Evolutionary conservation across 2,888 invertebrate species (phyloP).

Genomic region (Camptogramma bilineatum): DNA sequence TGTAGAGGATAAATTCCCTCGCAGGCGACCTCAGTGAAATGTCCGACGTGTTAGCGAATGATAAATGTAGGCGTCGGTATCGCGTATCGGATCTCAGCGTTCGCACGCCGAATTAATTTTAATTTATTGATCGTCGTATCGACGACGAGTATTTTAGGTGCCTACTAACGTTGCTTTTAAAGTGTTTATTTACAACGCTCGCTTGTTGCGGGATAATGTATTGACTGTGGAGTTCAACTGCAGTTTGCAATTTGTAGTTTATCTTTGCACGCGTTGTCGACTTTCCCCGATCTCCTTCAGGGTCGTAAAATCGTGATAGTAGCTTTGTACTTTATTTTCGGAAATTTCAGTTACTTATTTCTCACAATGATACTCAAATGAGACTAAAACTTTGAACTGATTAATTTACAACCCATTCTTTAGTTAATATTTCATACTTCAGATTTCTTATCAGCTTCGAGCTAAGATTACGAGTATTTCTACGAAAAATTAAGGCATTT

Average conservation of each 20-base stretch:
- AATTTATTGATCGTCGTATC: constrained; percentile 85
- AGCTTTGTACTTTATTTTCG: constrained; percentile 15
- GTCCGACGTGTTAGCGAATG: constrained; percentile 85
- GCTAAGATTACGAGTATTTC: neutral
- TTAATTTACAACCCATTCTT: neutral
- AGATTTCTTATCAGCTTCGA: neutral
- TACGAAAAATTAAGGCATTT: constrained; percentile 2
- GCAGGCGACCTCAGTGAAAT: constrained; percentile 74
- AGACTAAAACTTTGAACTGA: neutral
- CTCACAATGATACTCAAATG: neutral
- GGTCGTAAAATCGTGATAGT: neutral
- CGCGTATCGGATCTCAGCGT: constrained; percentile 84
- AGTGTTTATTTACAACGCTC: constrained; percentile 67
- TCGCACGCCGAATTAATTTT: constrained; percentile 86
- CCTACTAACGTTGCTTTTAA: constrained; percentile 75
- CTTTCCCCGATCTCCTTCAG: constrained; percentile 25
- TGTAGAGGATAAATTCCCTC: constrained; percentile 72
- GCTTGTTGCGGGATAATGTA: constrained; percentile 54
- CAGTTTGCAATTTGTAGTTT: constrained; percentile 36
- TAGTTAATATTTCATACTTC: no score
- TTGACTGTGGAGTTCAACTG: constrained; percentile 44
- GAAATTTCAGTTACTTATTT: neutral
- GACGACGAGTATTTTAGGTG: constrained; percentile 81
- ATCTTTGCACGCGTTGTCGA: constrained; percentile 31
- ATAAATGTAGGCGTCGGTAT: constrained; percentile 85